phyloP scores from a whole-genome alignment of 2,888 invertebrate genomes.

The Thecocarcelia acutangulata region DNA sequence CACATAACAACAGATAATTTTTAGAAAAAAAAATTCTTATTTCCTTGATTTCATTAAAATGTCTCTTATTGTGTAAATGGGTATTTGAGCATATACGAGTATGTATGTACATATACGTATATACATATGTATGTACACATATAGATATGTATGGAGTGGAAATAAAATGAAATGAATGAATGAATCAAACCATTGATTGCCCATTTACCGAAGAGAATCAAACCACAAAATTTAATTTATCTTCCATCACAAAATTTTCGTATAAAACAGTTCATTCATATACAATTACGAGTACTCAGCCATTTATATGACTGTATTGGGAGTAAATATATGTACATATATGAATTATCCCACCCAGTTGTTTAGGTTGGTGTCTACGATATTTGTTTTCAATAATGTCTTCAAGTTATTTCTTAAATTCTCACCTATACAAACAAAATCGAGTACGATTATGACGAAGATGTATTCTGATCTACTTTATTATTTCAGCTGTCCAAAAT shows the following conservation, averaged over 20 bases:
- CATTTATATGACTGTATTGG: constrained; percentile 38
- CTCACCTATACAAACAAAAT: no score
- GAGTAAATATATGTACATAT: constrained; percentile 5
- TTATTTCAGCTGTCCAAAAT: no score
- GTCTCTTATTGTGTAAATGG: neutral
- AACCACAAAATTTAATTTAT: constrained; percentile 80
- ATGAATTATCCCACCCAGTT: no score
- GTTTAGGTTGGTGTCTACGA: no score
- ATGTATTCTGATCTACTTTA: no score
- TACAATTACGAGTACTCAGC: neutral
- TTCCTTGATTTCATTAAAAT: constrained; percentile 41
- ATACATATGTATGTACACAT: no score
- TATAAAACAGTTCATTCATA: constrained; percentile 1
- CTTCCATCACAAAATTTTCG: constrained; percentile 71
- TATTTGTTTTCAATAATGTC: no score
- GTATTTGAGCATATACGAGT: neutral
- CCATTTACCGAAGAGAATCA: constrained; percentile 75
- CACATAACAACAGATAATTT: constrained; percentile 53
- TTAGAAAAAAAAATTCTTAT: constrained; percentile 36
- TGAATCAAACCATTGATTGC: constrained; percentile 76
- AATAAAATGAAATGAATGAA: constrained; percentile 41
- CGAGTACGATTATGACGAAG: no score
- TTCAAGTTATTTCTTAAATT: no score
- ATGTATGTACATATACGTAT: neutral
- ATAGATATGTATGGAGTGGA: neutral